A percentile compares a stretch with the other conserved stretches of the same genome.
phyloP scores from a whole-genome alignment of 2,797 vertebrate species.

The Pelobates cultripes region DNA sequence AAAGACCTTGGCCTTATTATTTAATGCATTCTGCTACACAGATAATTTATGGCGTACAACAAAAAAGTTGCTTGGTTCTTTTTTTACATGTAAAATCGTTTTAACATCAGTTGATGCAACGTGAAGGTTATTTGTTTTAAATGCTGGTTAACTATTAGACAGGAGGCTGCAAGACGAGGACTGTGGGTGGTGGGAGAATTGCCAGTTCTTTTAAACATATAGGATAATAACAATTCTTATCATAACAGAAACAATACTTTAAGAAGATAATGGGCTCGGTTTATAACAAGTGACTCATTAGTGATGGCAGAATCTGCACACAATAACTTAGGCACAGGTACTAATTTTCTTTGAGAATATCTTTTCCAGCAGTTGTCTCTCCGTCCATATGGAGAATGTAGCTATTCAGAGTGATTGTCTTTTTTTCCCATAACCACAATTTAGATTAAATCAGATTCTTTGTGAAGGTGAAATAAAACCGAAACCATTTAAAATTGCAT shows the following conservation, averaged over 20 bases:
- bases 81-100: no score
- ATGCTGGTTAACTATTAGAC: background rate
- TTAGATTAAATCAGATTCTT: conserved; percentile 43
- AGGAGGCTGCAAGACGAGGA: background rate
- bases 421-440: conserved; percentile 38
- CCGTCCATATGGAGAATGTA: conserved; percentile 44
- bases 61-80: no score
- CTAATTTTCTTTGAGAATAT: conserved; percentile 17
- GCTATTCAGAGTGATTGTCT: conserved; percentile 29
- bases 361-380: background rate
- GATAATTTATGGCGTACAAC: no score
- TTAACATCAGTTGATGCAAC: no score
- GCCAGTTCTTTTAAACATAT: background rate
- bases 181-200: background rate
- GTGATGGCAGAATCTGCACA: conserved; percentile 10
- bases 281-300: conserved; percentile 36
- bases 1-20: no score
- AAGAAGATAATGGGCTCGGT: conserved; percentile 1
- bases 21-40: no score
- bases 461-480: conserved; percentile 26
- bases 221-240: background rate
- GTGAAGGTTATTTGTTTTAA: no score
- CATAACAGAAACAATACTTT: conserved; percentile 4
- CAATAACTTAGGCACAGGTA: conserved; percentile 5
- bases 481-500: background rate